Percentiles rank a stretch among this genome's conserved stretches.
These are phyloP conservation scores for Drosophila bifasciata DNA, from an alignment of 1,140 invertebrate genomes.

Conservation along the genomic window DNA sequence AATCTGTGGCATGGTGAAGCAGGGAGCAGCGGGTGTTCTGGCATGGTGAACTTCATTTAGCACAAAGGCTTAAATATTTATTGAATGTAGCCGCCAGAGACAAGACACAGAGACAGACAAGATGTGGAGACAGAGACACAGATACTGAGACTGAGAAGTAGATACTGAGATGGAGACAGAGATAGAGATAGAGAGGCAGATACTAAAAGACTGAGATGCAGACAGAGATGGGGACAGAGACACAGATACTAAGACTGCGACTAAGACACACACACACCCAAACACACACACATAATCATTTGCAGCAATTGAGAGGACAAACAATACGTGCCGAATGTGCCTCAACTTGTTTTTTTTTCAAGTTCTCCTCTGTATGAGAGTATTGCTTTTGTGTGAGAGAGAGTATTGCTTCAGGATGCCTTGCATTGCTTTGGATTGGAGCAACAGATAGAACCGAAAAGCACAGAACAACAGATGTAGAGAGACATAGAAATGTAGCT, in stretches of 20 bases:
- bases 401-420: too few species aligned
- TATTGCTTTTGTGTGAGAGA: too few species aligned
- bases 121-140: not conserved
- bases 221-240: too few species aligned
- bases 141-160: too few species aligned
- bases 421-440: not conserved
- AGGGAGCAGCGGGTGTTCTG: too few species aligned
- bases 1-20: too few species aligned
- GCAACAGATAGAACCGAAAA: constrained; percentile 63
- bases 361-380: constrained; percentile 2
- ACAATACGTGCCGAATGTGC: constrained; percentile 63
- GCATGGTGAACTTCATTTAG: not conserved
- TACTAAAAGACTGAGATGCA: not conserved
- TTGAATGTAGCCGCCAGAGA: constrained; percentile 46
- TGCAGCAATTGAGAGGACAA: constrained; percentile 71
- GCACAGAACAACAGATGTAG: not conserved
- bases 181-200: not conserved
- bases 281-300: constrained; percentile 56
- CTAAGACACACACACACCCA: too few species aligned
- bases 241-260: too few species aligned
- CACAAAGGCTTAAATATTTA: constrained; percentile 62
- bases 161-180: not conserved
- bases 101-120: not conserved
- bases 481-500: constrained; percentile 9
- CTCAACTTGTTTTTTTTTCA: constrained; percentile 9